Base-by-base conservation (phyloP, 2,113 vertebrate genomes). In the Xerus inauris region DNA sequence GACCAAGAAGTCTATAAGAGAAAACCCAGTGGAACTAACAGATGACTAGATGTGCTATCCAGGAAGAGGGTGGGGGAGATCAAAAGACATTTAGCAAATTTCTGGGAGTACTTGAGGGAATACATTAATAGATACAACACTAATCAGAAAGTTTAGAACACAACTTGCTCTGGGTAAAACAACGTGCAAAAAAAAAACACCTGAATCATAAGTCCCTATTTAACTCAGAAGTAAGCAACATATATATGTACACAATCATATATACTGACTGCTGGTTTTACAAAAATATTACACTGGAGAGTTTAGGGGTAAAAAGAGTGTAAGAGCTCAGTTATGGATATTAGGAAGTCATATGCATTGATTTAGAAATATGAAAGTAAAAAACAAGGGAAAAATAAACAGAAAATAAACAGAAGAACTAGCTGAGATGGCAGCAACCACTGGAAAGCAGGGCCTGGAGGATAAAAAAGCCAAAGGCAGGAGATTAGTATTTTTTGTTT, bases 311-410 rank as follows among this genome's bases (percentile, higher is more conserved):
- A 67, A 71, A 9, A 71, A 35, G 4, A 85, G 35, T 13, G 11
- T 67, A 92, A 95, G 32, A 92, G 40, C 16, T 90, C 71, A 87
- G 26, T 57, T 94, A 72, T 11, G 35, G 35, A 93, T 64, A 94
- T 42, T 54, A 89, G 47, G 26, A 89, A 83, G 40, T 89, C 22
- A 64, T 89, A 83, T 83, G 28, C 38, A 80, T 0, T 92, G 45
- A 82, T 81, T 80, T 73, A 91, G 72, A 96, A 92, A 93, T 54
- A 89, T 42, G 12, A 94, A 93, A 85, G 17, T 64, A 71, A 82
- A 95, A 96, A 62, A n/a, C 2, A 22, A 22, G 12, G 6, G 9
- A 5, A 13, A 79, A 73, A 91, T 42, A 67, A 91, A 87, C 12
- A 67, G 5, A 13, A 79, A 73, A 91, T 42, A 67, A 91, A 87